These are phyloP conservation scores for Genyomyrus donnyi DNA, from an alignment of 2,113 vertebrate genomes.

Conservation along the genomic window DNA sequence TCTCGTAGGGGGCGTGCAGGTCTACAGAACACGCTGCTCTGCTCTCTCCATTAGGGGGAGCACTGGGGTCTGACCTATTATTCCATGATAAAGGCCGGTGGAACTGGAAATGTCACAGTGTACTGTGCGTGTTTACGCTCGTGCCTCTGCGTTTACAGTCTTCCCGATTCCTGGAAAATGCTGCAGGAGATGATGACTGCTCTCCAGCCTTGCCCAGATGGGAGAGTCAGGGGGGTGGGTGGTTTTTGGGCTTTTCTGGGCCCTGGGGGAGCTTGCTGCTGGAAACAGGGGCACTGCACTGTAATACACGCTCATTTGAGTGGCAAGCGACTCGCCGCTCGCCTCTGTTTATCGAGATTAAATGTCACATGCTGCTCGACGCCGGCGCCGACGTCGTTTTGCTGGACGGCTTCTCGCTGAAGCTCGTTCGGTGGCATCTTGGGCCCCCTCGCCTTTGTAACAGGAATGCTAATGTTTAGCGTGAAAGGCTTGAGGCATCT, in stretches of 20 bases:
- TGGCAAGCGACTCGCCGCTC: not conserved
- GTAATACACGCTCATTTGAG: not conserved
- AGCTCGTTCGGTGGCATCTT: not conserved
- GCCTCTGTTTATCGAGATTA: not conserved
- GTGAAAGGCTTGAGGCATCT: not conserved
- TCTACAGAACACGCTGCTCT: not conserved
- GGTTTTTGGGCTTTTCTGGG: not conserved
- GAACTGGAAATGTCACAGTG: not conserved
- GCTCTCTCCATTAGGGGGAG: not conserved
- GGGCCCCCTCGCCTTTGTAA: not conserved
- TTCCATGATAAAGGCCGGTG: not conserved
- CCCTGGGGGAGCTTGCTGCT: not conserved
- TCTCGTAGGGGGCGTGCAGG: not conserved
- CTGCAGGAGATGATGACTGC: not conserved
- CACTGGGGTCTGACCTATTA: not conserved
- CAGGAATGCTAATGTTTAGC: not conserved
- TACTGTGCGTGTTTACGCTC: not conserved
- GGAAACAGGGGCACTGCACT: not conserved
- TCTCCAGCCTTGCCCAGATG: not conserved
- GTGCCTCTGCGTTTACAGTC: not conserved
- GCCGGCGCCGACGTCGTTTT: not conserved
- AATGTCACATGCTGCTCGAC: not conserved
- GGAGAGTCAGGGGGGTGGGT: not conserved
- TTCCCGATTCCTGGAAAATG: not conserved
- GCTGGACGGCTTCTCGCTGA: not conserved